These are phyloP conservation scores for Lepus europaeus DNA, from an alignment of 2,113 vertebrate species.

Conservation along the genomic window DNA sequence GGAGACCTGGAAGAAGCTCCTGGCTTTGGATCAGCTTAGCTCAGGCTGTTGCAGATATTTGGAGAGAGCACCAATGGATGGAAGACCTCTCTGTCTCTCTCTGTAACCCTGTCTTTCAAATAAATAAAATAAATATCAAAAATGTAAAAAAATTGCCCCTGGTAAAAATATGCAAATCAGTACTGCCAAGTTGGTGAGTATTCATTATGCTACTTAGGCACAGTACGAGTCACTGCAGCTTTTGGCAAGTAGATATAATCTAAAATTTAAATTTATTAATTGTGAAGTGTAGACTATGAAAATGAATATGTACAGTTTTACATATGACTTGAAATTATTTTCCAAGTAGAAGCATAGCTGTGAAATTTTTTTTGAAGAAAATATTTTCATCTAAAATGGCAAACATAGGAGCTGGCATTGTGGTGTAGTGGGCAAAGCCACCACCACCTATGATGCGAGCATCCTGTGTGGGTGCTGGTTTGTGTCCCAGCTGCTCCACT, in stretches of 20 bases:
- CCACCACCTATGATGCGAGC: too few relatives aligned
- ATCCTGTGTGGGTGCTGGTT: too few relatives aligned
- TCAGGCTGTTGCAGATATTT: too few relatives aligned
- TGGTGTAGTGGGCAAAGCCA: too few relatives aligned
- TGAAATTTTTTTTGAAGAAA: neutral
- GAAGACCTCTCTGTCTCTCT: too few relatives aligned
- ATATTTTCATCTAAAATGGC: neutral
- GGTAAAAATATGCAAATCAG: neutral
- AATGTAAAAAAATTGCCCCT: neutral
- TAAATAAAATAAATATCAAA: too few relatives aligned
- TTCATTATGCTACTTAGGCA: neutral
- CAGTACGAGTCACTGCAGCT: neutral
- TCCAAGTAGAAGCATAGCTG: neutral
- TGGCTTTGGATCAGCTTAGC: too few relatives aligned
- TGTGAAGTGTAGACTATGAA: neutral
- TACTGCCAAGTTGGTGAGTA: neutral
- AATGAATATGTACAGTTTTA: neutral
- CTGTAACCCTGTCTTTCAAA: too few relatives aligned
- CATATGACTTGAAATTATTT: neutral
- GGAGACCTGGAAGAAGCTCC: too few relatives aligned
- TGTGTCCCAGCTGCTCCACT: too few relatives aligned
- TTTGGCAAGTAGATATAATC: neutral
- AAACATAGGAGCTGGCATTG: neutral
- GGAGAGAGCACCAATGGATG: too few relatives aligned
- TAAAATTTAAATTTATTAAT: neutral